A percentile compares a stretch with the other conserved stretches of the same genome.
Conservation (phyloP, 2,797 vertebrate genomes). For the Allobates femoralis region DNA sequence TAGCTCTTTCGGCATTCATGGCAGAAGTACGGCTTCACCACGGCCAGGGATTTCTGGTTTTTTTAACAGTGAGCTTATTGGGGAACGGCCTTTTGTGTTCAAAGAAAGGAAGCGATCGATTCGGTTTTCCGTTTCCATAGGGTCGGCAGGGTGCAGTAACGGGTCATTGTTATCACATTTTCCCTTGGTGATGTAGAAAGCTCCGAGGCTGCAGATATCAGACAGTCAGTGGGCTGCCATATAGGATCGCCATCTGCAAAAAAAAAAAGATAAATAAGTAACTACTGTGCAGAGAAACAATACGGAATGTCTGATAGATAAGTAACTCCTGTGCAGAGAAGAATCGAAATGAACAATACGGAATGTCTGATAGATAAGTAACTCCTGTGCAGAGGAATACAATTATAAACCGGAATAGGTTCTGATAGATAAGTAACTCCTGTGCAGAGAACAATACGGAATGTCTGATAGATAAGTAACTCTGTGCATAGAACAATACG, state of each 20-base stretch:
- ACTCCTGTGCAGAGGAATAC: too few species aligned
- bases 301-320: too few species aligned
- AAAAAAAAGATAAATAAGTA: too few species aligned
- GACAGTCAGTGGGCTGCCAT: not conserved
- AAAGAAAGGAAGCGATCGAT: not conserved
- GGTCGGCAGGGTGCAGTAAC: not conserved
- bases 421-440: too few species aligned
- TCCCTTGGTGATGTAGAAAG: not conserved
- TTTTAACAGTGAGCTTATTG: not conserved
- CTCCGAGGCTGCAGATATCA: not conserved
- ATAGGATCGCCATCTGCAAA: not conserved
- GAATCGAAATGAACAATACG: too few species aligned
- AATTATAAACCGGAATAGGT: too few species aligned
- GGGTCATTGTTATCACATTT: not conserved
- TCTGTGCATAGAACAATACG: too few species aligned
- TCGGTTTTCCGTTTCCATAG: not conserved
- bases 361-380: too few species aligned
- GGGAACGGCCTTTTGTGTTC: not conserved
- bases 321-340: too few species aligned
- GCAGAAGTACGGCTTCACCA: not conserved
- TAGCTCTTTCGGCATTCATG: conserved; percentile 32
- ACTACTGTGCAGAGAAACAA: not conserved
- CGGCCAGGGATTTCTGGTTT: not conserved
- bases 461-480: too few species aligned
- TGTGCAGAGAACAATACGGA: too few species aligned